These are phyloP conservation scores for Megaleporinus macrocephalus DNA, from an alignment of 2,113 vertebrate species.

Conservation along the genomic window DNA sequence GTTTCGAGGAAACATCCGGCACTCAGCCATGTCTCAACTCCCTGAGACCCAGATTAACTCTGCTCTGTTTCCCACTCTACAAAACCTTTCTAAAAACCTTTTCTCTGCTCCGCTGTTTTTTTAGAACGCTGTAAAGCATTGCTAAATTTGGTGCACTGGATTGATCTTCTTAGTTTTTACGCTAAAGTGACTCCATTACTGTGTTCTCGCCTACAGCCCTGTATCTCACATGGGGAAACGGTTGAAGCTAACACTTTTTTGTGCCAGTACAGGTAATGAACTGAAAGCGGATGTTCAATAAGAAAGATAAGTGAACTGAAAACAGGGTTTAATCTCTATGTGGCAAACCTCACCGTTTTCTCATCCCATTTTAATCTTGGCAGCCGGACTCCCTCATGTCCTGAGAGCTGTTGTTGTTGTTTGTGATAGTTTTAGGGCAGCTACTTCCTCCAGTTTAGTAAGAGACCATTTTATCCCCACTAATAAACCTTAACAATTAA, in stretches of 20 bases:
- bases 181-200: slow-evolving; percentile 14
- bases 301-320: slow-evolving; percentile 25
- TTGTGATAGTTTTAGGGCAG: slow-evolving; percentile 39
- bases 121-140: slow-evolving; percentile 5
- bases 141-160: slow-evolving; percentile 21
- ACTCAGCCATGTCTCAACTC: background rate
- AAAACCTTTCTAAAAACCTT: background rate
- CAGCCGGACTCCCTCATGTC: background rate
- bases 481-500: background rate
- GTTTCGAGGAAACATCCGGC: slow-evolving; percentile 9
- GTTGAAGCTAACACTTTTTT: slow-evolving; percentile 3
- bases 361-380: slow-evolving; percentile 40
- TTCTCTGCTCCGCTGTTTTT: background rate
- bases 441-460: background rate
- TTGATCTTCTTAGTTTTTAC: slow-evolving; percentile 16
- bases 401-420: slow-evolving; percentile 27
- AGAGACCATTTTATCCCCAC: background rate
- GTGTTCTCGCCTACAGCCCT: slow-evolving; percentile 2
- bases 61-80: background rate
- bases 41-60: background rate
- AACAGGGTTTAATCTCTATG: slow-evolving; percentile 26
- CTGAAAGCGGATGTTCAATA: slow-evolving; percentile 15
- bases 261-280: slow-evolving; percentile 31
- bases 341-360: slow-evolving; percentile 13
- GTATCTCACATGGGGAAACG: background rate